Evolutionary conservation across 1,140 invertebrate species (phyloP).

Genomic region (Zophobas morio): DNA sequence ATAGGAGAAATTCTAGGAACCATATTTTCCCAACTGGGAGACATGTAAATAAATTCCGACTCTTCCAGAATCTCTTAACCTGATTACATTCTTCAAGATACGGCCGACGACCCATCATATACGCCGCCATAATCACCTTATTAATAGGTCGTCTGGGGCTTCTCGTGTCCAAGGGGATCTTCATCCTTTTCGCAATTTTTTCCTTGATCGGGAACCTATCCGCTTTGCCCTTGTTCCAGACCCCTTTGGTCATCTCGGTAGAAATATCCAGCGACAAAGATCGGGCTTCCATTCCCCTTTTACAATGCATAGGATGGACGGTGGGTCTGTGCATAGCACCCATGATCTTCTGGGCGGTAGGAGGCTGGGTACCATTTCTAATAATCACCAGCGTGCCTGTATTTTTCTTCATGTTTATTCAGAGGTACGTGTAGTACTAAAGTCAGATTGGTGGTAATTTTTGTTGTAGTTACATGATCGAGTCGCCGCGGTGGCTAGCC

Average conservation of each 20-base stretch:
- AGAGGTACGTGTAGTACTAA: conserved; percentile 50
- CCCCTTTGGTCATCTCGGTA: conserved; percentile 51
- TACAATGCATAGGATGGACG: conserved; percentile 70
- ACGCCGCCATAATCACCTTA: conserved; percentile 12
- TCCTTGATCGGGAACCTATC: conserved; percentile 43
- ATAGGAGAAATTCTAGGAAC: conserved; percentile 71
- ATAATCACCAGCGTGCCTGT: conserved; percentile 59
- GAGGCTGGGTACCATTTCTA: conserved; percentile 72
- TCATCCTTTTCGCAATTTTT: conserved; percentile 21
- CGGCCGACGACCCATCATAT: conserved; percentile 28
- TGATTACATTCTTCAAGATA: conserved; percentile 39
- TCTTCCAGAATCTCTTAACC: background rate
- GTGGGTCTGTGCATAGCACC: conserved; percentile 72
- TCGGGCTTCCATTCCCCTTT: conserved; percentile 67
- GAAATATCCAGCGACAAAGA: conserved; percentile 58
- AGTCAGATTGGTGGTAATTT: background rate
- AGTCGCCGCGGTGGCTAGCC: conserved; percentile 78
- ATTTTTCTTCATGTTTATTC: conserved; percentile 56
- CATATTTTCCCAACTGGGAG: conserved; percentile 71
- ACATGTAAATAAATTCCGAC: conserved; percentile 66
- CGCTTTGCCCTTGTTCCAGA: conserved; percentile 46
- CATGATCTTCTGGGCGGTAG: conserved; percentile 72
- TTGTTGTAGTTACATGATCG: conserved; percentile 70
- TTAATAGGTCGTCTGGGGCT: conserved; percentile 23
- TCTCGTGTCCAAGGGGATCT: conserved; percentile 6